phyloP scores from a whole-genome alignment of 92 coral and sea anemone species.

The Chrysogorgia sp. region DNA sequence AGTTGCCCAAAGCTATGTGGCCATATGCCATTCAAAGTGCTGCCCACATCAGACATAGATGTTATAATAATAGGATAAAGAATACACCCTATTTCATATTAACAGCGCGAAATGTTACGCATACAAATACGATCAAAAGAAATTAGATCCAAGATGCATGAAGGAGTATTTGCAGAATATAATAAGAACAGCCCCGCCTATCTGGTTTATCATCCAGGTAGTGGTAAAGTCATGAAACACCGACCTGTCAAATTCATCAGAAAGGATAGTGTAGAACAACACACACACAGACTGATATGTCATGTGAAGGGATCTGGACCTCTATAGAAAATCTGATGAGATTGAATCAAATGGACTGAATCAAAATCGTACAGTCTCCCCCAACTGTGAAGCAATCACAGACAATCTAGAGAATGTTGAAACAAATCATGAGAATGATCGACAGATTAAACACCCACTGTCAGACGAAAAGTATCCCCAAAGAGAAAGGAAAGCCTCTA shows the following conservation, averaged over 20 bases:
- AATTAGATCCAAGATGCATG: not conserved
- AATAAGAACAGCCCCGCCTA: constrained; percentile 45
- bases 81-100: no score
- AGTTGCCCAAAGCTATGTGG: no score
- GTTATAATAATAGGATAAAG: no score
- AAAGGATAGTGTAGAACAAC: no score
- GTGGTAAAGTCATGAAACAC: no score
- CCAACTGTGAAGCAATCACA: constrained; percentile 26
- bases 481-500: no score
- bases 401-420: not conserved
- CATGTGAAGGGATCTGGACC: constrained; percentile 24
- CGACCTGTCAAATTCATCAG: no score
- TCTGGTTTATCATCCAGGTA: constrained; percentile 27
- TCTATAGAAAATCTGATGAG: constrained; percentile 24
- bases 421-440: not conserved
- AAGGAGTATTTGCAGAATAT: not conserved
- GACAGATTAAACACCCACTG: not conserved
- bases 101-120: not conserved
- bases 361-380: not conserved
- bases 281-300: constrained; percentile 41
- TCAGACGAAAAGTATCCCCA: not conserved
- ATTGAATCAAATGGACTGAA: no score
- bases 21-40: no score
- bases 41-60: no score
- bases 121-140: not conserved